Conservation (phyloP, 1,140 invertebrate genomes). For the Helicoverpa armigera region DNA sequence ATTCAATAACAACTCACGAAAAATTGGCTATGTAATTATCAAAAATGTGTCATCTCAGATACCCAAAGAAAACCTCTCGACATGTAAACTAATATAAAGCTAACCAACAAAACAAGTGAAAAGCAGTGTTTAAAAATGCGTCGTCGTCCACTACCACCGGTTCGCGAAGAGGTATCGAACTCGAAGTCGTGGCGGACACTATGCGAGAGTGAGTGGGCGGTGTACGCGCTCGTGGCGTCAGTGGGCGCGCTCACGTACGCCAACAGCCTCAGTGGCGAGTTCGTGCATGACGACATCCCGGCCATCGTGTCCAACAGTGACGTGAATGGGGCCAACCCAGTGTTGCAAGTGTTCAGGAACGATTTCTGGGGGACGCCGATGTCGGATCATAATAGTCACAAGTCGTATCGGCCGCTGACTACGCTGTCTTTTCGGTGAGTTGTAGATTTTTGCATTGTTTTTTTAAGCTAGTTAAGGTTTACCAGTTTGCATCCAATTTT, state of each 20-base stretch:
- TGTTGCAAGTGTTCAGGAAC: slow-evolving; percentile 91
- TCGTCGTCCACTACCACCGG: slow-evolving; percentile 77
- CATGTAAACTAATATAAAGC: slow-evolving; percentile 35
- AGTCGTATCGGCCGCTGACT: slow-evolving; percentile 94
- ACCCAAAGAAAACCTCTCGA: background rate
- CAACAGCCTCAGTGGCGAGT: slow-evolving; percentile 94
- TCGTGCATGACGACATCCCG: slow-evolving; percentile 97
- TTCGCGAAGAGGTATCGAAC: slow-evolving; percentile 75
- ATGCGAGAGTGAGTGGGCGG: slow-evolving; percentile 75
- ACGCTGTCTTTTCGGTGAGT: slow-evolving; percentile 89
- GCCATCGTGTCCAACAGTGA: slow-evolving; percentile 95
- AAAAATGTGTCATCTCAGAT: slow-evolving; percentile 1
- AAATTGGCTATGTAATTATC: background rate
- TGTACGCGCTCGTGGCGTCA: slow-evolving; percentile 88
- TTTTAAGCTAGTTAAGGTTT: background rate
- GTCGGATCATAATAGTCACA: slow-evolving; percentile 93
- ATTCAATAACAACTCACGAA: background rate
- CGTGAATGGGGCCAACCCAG: slow-evolving; percentile 90
- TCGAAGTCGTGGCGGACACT: slow-evolving; percentile 69
- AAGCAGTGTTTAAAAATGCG: slow-evolving; percentile 68
- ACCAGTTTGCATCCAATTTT: no score
- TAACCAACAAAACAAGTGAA: slow-evolving; percentile 35
- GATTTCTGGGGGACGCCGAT: slow-evolving; percentile 98
- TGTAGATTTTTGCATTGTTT: background rate
- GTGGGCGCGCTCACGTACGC: slow-evolving; percentile 91